A percentile compares a stretch with the other conserved stretches of the same genome.
These are phyloP conservation scores for Plutella xylostella DNA, from an alignment of 2,888 invertebrate genomes.

Conservation along the genomic window DNA sequence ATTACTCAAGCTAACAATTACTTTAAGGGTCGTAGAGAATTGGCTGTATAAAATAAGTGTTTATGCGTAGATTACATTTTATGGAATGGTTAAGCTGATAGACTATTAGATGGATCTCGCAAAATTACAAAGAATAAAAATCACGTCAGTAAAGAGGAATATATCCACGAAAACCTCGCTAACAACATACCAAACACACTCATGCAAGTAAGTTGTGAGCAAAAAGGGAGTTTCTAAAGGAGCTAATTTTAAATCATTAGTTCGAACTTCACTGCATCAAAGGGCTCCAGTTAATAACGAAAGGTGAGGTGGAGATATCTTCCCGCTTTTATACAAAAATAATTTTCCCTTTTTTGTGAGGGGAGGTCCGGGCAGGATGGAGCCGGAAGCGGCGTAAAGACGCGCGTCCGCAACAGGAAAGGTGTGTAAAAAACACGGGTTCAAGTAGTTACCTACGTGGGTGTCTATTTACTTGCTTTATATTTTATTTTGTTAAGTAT, in stretches of 20 bases:
- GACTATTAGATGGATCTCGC: too few relatives aligned
- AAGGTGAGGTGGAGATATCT: constrained; percentile 57
- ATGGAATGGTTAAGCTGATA: too few relatives aligned
- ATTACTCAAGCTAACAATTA: too few relatives aligned
- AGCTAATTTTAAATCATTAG: constrained; percentile 56
- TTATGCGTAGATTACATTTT: too few relatives aligned
- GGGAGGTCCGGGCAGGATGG: constrained; percentile 23
- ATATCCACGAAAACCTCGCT: too few relatives aligned
- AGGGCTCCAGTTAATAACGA: constrained; percentile 58
- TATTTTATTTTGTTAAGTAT: not conserved
- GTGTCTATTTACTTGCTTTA: not conserved
- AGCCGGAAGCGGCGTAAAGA: constrained; percentile 19
- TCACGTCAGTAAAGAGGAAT: too few relatives aligned
- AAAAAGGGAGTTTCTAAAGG: too few relatives aligned
- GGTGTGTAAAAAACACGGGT: not conserved
- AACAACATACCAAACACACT: too few relatives aligned
- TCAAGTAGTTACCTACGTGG: not conserved
- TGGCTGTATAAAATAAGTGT: too few relatives aligned
- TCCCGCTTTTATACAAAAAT: constrained; percentile 47
- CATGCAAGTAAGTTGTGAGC: too few relatives aligned
- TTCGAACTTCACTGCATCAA: constrained; percentile 51
- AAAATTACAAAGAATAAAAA: too few relatives aligned
- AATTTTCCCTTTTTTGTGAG: constrained; percentile 28
- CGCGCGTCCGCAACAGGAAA: not conserved
- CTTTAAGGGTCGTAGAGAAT: too few relatives aligned